A percentile compares a stretch with the other conserved stretches of the same genome.
Evolutionary conservation across 2,113 vertebrate genomes (phyloP).

Genomic region (Phrynocephalus versicolor): DNA sequence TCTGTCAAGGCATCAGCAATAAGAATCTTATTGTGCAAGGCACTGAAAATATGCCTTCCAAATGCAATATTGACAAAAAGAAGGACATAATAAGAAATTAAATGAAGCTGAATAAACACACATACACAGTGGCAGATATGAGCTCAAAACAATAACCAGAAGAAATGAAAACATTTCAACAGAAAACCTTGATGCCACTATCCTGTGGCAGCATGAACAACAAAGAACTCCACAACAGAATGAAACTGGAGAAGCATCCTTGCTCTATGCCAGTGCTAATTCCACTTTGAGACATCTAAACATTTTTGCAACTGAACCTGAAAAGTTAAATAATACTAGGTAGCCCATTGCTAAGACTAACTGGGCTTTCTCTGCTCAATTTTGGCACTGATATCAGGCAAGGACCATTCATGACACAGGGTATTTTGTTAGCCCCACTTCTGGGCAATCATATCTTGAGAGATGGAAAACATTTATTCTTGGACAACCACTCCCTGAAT

Average conservation of each 20-base stretch:
- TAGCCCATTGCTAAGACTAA: background rate
- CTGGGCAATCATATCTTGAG: background rate
- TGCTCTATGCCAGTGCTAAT: background rate
- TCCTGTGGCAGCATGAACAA: slow-evolving; percentile 25
- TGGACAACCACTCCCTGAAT: too few relatives aligned
- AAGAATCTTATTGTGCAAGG: slow-evolving; percentile 49
- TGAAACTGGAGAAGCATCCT: background rate
- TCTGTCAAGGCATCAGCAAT: slow-evolving; percentile 56
- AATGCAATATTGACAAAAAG: slow-evolving; percentile 68
- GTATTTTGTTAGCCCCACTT: background rate
- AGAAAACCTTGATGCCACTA: slow-evolving; percentile 12
- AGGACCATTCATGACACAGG: background rate
- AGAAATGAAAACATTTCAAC: slow-evolving; percentile 28
- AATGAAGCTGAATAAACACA: slow-evolving; percentile 76
- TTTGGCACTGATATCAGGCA: background rate
- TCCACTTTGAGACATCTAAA: background rate
- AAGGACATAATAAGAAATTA: slow-evolving; percentile 68
- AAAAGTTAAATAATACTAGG: background rate
- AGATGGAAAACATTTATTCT: too few relatives aligned
- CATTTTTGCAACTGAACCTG: background rate
- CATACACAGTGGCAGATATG: slow-evolving; percentile 43
- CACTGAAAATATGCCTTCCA: slow-evolving; percentile 59
- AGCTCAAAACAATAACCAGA: slow-evolving; percentile 61
- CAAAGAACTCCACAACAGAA: background rate
- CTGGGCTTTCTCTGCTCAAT: background rate